phyloP scores from a whole-genome alignment of 2,113 vertebrate genomes.

The Brachyhypopomus occidentalis region DNA sequence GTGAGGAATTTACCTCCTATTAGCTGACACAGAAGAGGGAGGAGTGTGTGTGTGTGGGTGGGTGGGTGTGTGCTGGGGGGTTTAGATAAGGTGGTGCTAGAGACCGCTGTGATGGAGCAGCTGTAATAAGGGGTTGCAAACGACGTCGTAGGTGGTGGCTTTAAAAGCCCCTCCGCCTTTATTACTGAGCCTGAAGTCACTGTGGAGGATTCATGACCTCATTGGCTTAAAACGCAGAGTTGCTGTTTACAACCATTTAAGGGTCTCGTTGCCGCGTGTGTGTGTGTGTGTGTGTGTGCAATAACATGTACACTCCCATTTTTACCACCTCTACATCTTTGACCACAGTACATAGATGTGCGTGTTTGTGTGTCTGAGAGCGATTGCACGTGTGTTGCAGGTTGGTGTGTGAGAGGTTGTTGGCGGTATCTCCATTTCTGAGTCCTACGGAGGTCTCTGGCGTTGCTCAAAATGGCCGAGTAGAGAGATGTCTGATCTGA shows the following conservation, averaged over 20 bases:
- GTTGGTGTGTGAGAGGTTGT: too few species aligned
- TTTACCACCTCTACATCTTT: too few species aligned
- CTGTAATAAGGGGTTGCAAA: background rate
- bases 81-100: slow-evolving; percentile 27
- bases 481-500: slow-evolving; percentile 23
- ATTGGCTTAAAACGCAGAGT: slow-evolving; percentile 32
- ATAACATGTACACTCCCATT: too few species aligned
- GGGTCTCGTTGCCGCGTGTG: background rate
- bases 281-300: too few species aligned
- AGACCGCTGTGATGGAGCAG: background rate
- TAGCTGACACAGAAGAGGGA: slow-evolving; percentile 13
- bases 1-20: slow-evolving; percentile 35
- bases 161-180: background rate
- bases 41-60: background rate
- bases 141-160: background rate
- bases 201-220: slow-evolving; percentile 20
- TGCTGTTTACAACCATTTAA: slow-evolving; percentile 19
- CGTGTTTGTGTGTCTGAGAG: too few species aligned
- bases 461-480: slow-evolving; percentile 18
- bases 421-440: background rate
- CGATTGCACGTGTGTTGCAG: background rate
- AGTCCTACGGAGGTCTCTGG: too few species aligned
- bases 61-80: background rate
- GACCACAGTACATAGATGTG: too few species aligned
- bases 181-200: background rate